Conservation (phyloP, 2,888 invertebrate species). For the Pseudanteris insignis region DNA sequence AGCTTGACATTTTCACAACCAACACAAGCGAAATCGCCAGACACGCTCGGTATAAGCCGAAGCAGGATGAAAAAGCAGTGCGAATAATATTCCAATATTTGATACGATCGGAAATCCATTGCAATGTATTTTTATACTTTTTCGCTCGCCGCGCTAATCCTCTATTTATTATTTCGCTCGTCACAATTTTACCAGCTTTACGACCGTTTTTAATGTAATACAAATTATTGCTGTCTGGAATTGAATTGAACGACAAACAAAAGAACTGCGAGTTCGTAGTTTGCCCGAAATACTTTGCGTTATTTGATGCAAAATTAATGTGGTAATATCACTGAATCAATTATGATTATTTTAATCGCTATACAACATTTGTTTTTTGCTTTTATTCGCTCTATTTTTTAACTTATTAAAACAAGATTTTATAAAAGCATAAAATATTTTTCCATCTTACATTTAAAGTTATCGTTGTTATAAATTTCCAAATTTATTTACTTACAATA, state of each 20-base stretch:
- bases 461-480: too few relatives aligned
- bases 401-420: too few relatives aligned
- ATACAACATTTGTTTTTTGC: too few relatives aligned
- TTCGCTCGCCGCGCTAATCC: constrained; percentile 13
- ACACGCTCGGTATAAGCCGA: too few relatives aligned
- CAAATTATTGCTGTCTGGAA: constrained; percentile 15
- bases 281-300: constrained; percentile 7
- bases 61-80: too few relatives aligned
- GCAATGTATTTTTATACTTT: constrained; percentile 22
- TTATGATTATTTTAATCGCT: constrained; percentile 6
- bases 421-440: too few relatives aligned
- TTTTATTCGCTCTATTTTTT: not conserved
- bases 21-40: constrained; percentile 1
- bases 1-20: constrained; percentile 36
- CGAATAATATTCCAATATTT: too few relatives aligned
- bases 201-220: constrained; percentile 19
- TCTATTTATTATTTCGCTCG: constrained; percentile 31
- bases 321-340: constrained; percentile 3
- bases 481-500: too few relatives aligned
- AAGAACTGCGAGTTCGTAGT: constrained; percentile 5
- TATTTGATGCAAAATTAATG: constrained; percentile 5
- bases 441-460: too few relatives aligned
- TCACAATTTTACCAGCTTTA: constrained; percentile 17
- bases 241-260: constrained; percentile 15
- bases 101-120: constrained; percentile 37